Evolutionary conservation across 2,113 vertebrate genomes (phyloP).

Genomic region (Oryctolagus cuniculus): DNA sequence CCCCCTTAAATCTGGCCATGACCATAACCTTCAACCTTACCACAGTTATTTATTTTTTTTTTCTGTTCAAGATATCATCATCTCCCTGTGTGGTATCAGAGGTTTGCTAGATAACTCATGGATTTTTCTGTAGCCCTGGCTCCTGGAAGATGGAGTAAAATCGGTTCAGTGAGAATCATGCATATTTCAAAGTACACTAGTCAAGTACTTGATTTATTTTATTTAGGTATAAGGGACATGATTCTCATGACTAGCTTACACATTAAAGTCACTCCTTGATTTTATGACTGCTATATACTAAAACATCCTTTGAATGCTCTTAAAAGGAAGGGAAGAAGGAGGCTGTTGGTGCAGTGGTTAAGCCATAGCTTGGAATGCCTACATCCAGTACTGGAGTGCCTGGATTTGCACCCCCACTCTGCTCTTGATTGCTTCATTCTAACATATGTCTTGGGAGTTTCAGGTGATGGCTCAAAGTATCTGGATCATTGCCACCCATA

Average conservation of each 20-base stretch:
- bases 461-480: no score
- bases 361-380: no score
- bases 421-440: no score
- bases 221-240: not conserved
- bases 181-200: not conserved
- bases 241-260: not conserved
- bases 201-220: conserved; percentile 24
- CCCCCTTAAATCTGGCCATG: not conserved
- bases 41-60: not conserved
- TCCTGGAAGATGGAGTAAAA: not conserved
- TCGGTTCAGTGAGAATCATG: not conserved
- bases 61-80: not conserved
- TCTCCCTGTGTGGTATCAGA: not conserved
- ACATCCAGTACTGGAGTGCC: no score
- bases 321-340: not conserved
- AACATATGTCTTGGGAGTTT: no score
- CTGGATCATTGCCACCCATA: no score
- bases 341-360: no score
- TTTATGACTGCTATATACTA: not conserved
- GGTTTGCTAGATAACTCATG: not conserved
- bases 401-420: no score
- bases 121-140: not conserved
- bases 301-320: not conserved
- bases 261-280: not conserved
- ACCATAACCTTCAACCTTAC: not conserved